Evolutionary conservation across 2,888 invertebrate genomes (phyloP), one percentile per base, ranked within the genome.

Genomic region (Hydraecia micacea): DNA sequence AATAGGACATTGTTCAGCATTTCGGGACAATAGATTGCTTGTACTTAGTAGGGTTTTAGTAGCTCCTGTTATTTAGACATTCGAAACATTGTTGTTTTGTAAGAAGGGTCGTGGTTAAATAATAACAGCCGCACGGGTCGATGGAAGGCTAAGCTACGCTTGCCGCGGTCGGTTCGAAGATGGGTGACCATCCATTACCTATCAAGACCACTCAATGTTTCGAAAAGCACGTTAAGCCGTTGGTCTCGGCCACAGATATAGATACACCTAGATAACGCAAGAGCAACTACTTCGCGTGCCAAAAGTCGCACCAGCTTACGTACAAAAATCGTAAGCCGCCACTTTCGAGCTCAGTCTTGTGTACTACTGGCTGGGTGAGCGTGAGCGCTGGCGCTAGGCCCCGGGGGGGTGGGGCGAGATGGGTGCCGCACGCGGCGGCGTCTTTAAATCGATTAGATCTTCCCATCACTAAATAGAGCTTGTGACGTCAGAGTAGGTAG

Each of bases 1-100:
- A 83, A 85, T 85, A 85, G 80, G 39, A 67, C 80, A 77, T 83
- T 85, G 80, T 85, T 85, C 76, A 74, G 80, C 84, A 84, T 84
- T 76, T 74, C 42, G 68, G 87, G 71, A 80, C 87, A 85, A 85
- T 84, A 87, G 80, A 74, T 32, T 74, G 70, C 67, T 52, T 63
- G 69, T 87, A 84, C 71, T 84, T 72, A 36, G 65, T 21, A 46
- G 52, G 63, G 62, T 63, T 74, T 65, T 74, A 69, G 74, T 66
- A 52, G 55, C 60, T 68, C 60, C 75, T 52, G 73, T 86, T 76
- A 87, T 80, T 87, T 80, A 72, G 73, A 65, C 80, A 68, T 80
- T 36, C 13, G 46, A 60, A 74, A 60, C 63, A 60, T 72, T 73
- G 9, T 46, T 81, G 66, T 75, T 55, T 69, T 60, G 15, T n/a